Base-by-base conservation (phyloP, 2,888 invertebrate genomes). In the Sinelater perroti region DNA sequence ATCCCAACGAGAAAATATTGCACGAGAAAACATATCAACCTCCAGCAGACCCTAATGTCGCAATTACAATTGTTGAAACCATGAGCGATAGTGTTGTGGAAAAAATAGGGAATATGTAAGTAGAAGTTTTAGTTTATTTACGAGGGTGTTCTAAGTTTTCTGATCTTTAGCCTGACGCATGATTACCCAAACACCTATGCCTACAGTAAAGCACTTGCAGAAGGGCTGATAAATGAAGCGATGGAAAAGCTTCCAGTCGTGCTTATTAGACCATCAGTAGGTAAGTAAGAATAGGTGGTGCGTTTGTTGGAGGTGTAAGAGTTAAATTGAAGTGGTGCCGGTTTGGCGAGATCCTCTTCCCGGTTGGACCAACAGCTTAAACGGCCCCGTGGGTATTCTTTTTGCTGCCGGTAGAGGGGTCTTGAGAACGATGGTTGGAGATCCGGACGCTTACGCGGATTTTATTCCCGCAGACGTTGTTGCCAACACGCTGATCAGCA, bases 351-450 rank as follows among this genome's bases (percentile, higher is more conserved):
- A 91, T 59, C 93, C 93, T 0, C 72, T 91, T 0, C 91, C 91
- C 0, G 95, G 92, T 3, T 92, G 95, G 95, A 93, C 94, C 0
- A 95, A 96, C 75, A 96, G 95, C 70, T 89, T 93, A 51, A 95
- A 95, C 71, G 95, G 95, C n/a, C 94, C 95, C 0, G 89, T 90
- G 0, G 95, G 95, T 3, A 79, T 93, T 1, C 79, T 95, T 2
- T 91, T 88, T 49, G 88, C 87, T 2, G 91, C 91, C 4, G 93
- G 94, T 5, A 95, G 94, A 74, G 95, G 95, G 1, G 90, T 95
- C 0, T 84, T 95, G 59, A 82, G 94, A n/a, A 87, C 91, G 0
- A 92, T 95, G 91, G 90, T 90, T 74, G 93, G 92, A 69, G 87
- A 91, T 63, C 84, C 88, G 3, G 84, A 85, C 60, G 85, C 87